Evolutionary conservation across 2,797 vertebrate genomes (phyloP).

Genomic region (Melanotaenia boesemani): DNA sequence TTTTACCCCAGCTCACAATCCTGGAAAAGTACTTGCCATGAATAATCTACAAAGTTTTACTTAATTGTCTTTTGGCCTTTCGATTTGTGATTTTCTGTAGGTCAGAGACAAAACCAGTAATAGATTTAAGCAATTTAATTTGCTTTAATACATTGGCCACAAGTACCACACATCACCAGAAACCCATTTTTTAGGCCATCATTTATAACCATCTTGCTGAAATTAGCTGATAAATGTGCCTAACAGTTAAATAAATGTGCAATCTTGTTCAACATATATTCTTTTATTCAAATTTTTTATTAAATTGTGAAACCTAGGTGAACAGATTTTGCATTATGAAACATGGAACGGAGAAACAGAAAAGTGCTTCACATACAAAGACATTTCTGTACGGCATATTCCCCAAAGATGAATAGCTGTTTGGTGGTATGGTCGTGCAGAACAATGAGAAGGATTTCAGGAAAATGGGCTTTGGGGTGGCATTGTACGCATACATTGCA

Average conservation of each 20-base stretch:
- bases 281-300: constrained; percentile 42
- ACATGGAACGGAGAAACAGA: constrained; percentile 56
- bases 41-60: constrained; percentile 79
- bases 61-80: constrained; percentile 63
- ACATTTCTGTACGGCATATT: constrained; percentile 85
- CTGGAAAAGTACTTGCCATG: constrained; percentile 76
- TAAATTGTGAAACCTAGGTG: constrained; percentile 63
- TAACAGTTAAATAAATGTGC: constrained; percentile 49
- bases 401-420: constrained; percentile 85
- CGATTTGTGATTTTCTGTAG: constrained; percentile 25
- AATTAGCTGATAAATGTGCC: constrained; percentile 51
- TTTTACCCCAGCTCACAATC: constrained; percentile 79
- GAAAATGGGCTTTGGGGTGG: constrained; percentile 87
- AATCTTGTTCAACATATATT: constrained; percentile 52
- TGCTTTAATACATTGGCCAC: constrained; percentile 2
- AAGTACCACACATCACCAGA: constrained; percentile 29
- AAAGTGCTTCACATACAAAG: constrained; percentile 77
- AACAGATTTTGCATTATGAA: constrained; percentile 56
- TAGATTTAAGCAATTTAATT: constrained; percentile 32
- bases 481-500: constrained; percentile 82
- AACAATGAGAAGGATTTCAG: constrained; percentile 86
- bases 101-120: constrained; percentile 37
- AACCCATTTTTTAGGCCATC: constrained; percentile 37
- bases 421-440: constrained; percentile 84
- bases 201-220: constrained; percentile 48